A percentile compares a stretch with the other conserved stretches of the same genome.
These are phyloP conservation scores for Acanthurus leucopareius DNA, from an alignment of 2,797 vertebrate species.

Conservation along the genomic window DNA sequence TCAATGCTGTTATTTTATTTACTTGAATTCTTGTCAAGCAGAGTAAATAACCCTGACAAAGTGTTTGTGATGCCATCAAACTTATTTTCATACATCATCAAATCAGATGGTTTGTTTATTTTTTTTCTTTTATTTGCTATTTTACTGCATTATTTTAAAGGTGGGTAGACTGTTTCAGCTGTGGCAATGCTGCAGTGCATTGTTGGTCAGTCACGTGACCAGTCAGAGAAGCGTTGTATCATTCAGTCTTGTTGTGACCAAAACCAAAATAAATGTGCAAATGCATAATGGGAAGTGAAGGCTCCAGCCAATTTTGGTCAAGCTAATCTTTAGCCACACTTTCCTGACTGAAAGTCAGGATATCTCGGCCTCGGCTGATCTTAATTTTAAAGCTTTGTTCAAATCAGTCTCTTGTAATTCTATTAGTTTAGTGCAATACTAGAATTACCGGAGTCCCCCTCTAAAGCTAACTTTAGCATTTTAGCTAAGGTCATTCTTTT, in stretches of 20 bases:
- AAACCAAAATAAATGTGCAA: not conserved
- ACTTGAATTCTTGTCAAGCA: too few species aligned
- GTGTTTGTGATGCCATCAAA: not conserved
- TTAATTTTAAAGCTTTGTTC: not conserved
- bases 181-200: too few species aligned
- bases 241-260: too few species aligned
- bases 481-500: not conserved
- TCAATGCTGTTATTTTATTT: too few species aligned
- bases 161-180: too few species aligned
- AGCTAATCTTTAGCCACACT: not conserved
- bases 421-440: not conserved
- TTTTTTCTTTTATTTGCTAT: too few species aligned
- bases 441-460: not conserved
- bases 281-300: conserved; percentile 20
- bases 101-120: too few species aligned
- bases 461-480: not conserved
- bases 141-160: too few species aligned
- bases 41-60: not conserved
- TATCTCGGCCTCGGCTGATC: not conserved
- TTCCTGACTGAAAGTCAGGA: not conserved
- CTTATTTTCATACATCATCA: not conserved
- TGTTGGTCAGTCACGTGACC: too few species aligned
- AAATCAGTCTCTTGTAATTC: not conserved
- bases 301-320: not conserved
- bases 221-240: too few species aligned